Evolutionary conservation across 2,113 vertebrate genomes (phyloP).

Genomic region (Cochlearius cochlearius): DNA sequence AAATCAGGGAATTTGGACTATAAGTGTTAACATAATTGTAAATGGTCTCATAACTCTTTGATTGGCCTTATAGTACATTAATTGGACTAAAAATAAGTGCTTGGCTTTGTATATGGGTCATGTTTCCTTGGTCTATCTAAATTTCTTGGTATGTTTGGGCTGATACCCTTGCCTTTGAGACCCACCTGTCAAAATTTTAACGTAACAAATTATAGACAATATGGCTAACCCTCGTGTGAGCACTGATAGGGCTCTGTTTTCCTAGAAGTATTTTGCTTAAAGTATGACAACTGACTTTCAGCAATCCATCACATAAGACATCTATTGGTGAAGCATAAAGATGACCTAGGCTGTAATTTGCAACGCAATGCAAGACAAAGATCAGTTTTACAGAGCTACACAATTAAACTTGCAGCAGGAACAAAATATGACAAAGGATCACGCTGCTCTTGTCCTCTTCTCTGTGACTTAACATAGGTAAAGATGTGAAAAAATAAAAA

Average conservation of each 20-base stretch:
- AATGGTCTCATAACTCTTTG: neutral
- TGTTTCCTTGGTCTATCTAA: neutral
- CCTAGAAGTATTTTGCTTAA: neutral
- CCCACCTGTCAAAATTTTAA: neutral
- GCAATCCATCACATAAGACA: neutral
- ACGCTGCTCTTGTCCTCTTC: fast-evolving
- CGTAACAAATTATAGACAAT: neutral
- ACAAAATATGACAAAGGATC: neutral
- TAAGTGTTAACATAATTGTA: neutral
- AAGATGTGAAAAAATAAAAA: neutral
- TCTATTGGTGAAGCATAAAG: neutral
- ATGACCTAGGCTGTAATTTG: neutral
- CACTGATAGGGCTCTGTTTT: neutral
- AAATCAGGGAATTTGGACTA: neutral
- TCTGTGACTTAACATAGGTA: neutral
- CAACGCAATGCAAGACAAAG: neutral
- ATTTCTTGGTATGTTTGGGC: neutral
- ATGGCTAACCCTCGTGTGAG: neutral
- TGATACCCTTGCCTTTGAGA: neutral
- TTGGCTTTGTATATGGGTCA: neutral
- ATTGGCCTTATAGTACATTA: neutral
- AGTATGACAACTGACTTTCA: neutral
- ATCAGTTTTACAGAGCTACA: neutral
- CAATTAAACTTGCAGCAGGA: neutral
- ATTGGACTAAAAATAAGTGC: neutral